phyloP scores from a whole-genome alignment of 1,140 invertebrate genomes.

The Drosophila setifemur region DNA sequence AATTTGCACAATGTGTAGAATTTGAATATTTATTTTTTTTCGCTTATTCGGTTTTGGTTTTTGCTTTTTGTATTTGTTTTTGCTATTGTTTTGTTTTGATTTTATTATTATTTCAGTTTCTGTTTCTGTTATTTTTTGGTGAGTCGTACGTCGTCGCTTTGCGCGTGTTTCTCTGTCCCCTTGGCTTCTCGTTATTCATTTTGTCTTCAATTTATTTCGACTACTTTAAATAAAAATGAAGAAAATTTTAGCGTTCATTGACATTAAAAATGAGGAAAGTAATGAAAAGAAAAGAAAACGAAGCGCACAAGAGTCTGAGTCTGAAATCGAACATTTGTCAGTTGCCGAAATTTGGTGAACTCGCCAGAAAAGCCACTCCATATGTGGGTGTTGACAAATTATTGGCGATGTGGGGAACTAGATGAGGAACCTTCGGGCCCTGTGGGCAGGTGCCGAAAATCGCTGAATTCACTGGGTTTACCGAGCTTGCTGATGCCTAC shows the following conservation, averaged over 20 bases:
- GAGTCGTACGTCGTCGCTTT: slow-evolving; percentile 46
- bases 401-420: background rate
- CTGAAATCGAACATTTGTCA: slow-evolving; percentile 63
- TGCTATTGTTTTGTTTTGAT: slow-evolving; percentile 52
- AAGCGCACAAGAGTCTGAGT: slow-evolving; percentile 28
- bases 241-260: slow-evolving; percentile 75
- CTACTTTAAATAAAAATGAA: slow-evolving; percentile 79
- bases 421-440: background rate
- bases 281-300: slow-evolving; percentile 40
- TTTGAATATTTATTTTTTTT: slow-evolving; percentile 65
- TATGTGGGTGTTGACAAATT: slow-evolving; percentile 32
- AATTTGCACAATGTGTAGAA: slow-evolving; percentile 67
- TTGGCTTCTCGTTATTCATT: slow-evolving; percentile 36
- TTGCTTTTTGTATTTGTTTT: slow-evolving; percentile 34
- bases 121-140: background rate
- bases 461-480: no score
- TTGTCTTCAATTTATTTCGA: slow-evolving; percentile 69
- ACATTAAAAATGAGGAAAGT: slow-evolving; percentile 57
- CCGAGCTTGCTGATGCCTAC: background rate
- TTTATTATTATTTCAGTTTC: slow-evolving; percentile 14
- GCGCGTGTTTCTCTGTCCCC: slow-evolving; percentile 61
- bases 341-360: slow-evolving; percentile 30
- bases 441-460: slow-evolving; percentile 1
- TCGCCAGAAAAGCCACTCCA: slow-evolving; percentile 15
- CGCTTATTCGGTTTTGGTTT: background rate